Evolutionary conservation across 2,113 vertebrate species (phyloP).

Genomic region (Trichechus manatus): DNA sequence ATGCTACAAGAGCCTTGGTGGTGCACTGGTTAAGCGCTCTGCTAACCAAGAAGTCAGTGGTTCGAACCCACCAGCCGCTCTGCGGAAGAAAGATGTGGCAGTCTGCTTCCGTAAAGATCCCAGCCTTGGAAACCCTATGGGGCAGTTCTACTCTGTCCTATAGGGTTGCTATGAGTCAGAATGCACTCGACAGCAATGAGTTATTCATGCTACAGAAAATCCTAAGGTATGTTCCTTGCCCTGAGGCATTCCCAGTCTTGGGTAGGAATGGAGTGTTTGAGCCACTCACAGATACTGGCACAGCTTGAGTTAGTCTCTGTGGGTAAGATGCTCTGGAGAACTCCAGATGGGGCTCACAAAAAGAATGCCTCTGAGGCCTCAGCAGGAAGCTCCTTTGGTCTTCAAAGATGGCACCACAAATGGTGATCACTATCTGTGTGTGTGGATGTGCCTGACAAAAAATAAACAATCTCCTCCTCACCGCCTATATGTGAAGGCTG

Average conservation of each 20-base stretch:
- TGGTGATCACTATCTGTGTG: constrained; percentile 8
- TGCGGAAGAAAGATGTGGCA: neutral
- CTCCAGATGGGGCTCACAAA: neutral
- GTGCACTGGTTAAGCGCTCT: neutral
- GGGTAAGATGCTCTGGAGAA: neutral
- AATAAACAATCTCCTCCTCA: neutral
- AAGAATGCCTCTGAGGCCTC: neutral
- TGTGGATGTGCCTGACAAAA: constrained; percentile 46
- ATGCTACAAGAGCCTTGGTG: neutral
- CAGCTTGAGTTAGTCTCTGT: neutral
- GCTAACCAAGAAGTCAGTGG: neutral
- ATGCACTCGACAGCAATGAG: too few relatives aligned
- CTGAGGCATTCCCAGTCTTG: neutral
- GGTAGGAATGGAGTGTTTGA: neutral
- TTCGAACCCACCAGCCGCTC: neutral
- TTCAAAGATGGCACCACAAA: neutral
- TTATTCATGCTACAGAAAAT: neutral
- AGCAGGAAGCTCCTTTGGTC: neutral
- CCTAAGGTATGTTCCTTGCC: neutral
- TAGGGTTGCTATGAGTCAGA: neutral
- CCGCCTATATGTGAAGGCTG: neutral
- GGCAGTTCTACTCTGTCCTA: neutral
- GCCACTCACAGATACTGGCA: neutral
- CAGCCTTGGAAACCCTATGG: neutral
- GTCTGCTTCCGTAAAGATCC: neutral